Evolutionary conservation across 2,888 invertebrate genomes (phyloP), one percentile per base, ranked within the genome.

Genomic region (Napeogenes inachia): DNA sequence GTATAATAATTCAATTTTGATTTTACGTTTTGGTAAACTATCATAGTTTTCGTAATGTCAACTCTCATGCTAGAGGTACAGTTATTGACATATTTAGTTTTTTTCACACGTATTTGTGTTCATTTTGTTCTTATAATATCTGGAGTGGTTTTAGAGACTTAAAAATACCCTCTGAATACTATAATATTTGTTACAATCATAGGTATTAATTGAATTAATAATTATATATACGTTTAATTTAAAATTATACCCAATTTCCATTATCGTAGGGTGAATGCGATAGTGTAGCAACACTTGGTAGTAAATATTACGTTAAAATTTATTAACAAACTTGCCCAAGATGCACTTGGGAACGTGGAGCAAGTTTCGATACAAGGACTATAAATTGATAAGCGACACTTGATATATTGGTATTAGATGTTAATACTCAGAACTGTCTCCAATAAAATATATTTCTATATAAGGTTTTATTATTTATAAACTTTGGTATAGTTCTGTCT

Each of bases 351-450:
- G 50, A 50, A 30, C 79, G 77, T 77, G 80, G 80, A 75, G 75
- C 76, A 87, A 87, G 80, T 86, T 87, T 80, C 84, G 81, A 85
- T 87, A 85, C 85, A 77, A 85, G 83, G 79, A 77, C 84, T 77
- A 86, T 87, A 88, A 87, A 88, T 87, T 87, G 87, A 88, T 88
- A 88, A 87, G 68, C 67, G 71, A 71, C 71, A 63, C 62, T 59
- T 70, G 72, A 72, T 73, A 73, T 71, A 72, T 72, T 67, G 71
- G 69, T 69, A 69, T 70, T 72, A 72, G 71, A 73, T 70, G 69
- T 64, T 70, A 68, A 68, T 68, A 50, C 50, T 8, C 42, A 42
- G 50, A 50, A 50, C 21, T 42, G 50, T 50, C 50, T 30, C 10
- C 50, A 30, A 47, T 47, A 8, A 50, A 4, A 50, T 50, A 50